Base-by-base conservation (phyloP, 2,113 vertebrate genomes). In the Octodon degus region DNA sequence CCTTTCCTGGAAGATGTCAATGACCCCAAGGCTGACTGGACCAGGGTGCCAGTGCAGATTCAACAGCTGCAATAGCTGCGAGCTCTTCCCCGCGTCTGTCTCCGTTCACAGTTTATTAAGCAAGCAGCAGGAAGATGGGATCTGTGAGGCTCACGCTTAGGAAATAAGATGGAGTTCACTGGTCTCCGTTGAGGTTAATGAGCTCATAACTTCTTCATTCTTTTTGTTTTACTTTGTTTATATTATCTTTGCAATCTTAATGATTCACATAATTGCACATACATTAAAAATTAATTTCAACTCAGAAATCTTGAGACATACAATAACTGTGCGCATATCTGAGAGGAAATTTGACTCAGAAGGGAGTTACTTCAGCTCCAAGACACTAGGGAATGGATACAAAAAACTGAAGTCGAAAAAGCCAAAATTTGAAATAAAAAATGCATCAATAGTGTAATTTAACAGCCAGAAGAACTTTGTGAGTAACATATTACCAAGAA, bases 231-330 rank as follows among this genome's bases (percentile, higher is more conserved):
- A 92, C 67, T 97, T 89, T 94, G 67, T 96, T 96, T 93, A 68
- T 63, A 70, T 27, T 96, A 90, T 88, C 81, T 95, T 81, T 91
- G 60, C 62, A 95, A 94, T 97, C 84, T 94, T 96, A 97, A 95
- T 89, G 87, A 90, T 96, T 96, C 70, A 77, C 81, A 85, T 96
- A 96, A 96, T 94, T 97, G 85, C 70, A 93, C 87, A 89, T 96
- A 88, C 77, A 93, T 95, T 97, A 94, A 91, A 97, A 96, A 96
- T 96, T 95, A 97, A 94, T 89, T 95, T 94, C 60, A 89, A 81
- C 50, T 88, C 43, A 74, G 83, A 96, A 93, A 94, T 96, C 70
- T 91, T 85, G 17, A 92, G 60, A 70, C 72, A 90, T 58, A 95
- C 25, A 87, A 84, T 96, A 96, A 92, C 62, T 74, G 55, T 65